These are phyloP conservation scores for Pteropus alecto DNA, from an alignment of 2,113 vertebrate genomes.

Conservation along the genomic window DNA sequence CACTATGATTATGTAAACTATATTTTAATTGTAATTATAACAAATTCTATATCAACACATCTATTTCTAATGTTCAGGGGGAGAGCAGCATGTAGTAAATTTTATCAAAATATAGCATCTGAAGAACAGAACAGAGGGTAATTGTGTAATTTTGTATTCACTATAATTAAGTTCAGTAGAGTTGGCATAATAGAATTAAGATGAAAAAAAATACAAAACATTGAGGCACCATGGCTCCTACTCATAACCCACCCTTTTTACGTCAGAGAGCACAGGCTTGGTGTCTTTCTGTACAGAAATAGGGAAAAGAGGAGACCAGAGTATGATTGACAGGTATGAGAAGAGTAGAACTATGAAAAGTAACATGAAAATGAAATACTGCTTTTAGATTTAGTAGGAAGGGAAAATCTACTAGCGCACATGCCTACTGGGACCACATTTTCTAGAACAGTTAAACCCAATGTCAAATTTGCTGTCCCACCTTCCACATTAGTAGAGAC, in stretches of 20 bases:
- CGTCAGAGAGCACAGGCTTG: background rate
- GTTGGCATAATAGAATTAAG: conserved; percentile 69
- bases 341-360: background rate
- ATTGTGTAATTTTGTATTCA: conserved; percentile 69
- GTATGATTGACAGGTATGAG: background rate
- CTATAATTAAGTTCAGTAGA: conserved; percentile 70
- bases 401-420: background rate
- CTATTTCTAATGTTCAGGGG: conserved; percentile 51
- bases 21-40: conserved; percentile 74
- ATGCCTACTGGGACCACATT: background rate
- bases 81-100: conserved; percentile 60
- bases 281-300: background rate
- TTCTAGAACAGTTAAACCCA: background rate
- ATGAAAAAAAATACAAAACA: background rate
- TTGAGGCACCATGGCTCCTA: background rate
- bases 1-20: conserved; percentile 73
- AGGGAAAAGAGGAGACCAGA: background rate
- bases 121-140: conserved; percentile 69
- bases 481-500: background rate
- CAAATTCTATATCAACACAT: conserved; percentile 65
- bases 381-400: background rate
- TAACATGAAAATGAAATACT: background rate
- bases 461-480: background rate
- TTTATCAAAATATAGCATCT: conserved; percentile 73
- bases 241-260: background rate